Conservation (phyloP, 2,113 vertebrate genomes). For the Nycticorax nycticorax region DNA sequence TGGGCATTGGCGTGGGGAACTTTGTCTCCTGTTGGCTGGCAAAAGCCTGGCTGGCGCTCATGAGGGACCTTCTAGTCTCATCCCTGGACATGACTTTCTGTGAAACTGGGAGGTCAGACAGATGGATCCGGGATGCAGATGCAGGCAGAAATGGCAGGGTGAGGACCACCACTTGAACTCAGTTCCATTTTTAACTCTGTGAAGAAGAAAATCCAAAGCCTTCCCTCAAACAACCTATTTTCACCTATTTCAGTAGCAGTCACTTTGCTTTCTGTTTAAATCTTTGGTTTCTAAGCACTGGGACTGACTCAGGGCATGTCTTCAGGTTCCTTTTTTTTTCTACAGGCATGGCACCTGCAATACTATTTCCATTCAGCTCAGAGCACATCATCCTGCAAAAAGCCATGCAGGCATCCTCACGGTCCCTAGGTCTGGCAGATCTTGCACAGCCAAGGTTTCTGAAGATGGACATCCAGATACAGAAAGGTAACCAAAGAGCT, state of each 20-base stretch:
- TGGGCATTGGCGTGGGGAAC: not conserved
- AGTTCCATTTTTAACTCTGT: not conserved
- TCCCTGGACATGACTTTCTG: not conserved
- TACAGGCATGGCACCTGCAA: not conserved
- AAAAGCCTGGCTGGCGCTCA: not conserved
- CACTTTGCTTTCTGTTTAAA: not conserved
- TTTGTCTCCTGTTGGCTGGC: not conserved
- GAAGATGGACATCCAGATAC: not conserved
- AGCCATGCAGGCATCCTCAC: not conserved
- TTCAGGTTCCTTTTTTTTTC: not conserved
- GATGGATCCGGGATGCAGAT: not conserved
- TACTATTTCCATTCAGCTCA: not conserved
- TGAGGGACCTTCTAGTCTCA: rapidly evolving
- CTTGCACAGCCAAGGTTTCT: not conserved
- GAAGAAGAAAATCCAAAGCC: not conserved
- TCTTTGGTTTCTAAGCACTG: not conserved
- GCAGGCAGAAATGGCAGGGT: not conserved
- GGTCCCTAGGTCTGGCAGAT: not conserved
- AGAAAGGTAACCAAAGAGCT: not conserved
- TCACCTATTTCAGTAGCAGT: not conserved
- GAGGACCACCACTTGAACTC: not conserved
- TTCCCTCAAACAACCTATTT: not conserved
- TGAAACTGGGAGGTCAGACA: not conserved
- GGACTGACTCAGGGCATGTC: not conserved
- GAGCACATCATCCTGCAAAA: not conserved